These are phyloP conservation scores for Euzophera pinguis DNA, from an alignment of 2,888 invertebrate genomes.

Conservation along the genomic window DNA sequence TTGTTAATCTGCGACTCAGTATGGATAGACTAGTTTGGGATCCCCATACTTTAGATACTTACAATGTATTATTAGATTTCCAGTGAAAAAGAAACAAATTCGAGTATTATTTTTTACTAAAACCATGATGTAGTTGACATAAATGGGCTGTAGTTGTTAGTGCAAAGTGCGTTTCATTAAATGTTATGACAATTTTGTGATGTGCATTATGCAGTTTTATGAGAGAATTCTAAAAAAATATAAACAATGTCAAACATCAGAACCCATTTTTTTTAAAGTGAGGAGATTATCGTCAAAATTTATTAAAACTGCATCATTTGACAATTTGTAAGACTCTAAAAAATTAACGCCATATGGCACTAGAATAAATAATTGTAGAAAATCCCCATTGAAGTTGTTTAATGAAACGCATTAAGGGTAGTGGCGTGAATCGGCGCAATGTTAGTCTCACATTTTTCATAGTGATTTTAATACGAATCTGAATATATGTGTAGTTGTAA, in stretches of 20 bases:
- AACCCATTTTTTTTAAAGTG: too few relatives aligned
- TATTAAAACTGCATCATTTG: neutral
- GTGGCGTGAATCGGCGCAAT: conserved; percentile 40
- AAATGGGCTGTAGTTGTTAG: conserved; percentile 18
- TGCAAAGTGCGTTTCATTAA: conserved; percentile 22
- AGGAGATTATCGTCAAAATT: too few relatives aligned
- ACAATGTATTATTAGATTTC: conserved; percentile 13
- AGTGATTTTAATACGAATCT: conserved; percentile 34
- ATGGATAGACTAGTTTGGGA: conserved; percentile 2
- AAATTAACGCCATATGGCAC: neutral
- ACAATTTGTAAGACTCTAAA: neutral
- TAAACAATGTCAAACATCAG: too few relatives aligned
- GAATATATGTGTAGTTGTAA: conserved; percentile 37
- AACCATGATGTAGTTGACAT: neutral
- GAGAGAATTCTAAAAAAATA: too few relatives aligned
- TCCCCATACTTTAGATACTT: neutral
- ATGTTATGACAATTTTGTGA: neutral
- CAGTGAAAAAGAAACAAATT: conserved; percentile 22
- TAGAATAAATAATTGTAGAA: neutral
- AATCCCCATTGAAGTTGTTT: neutral
- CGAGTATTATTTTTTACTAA: conserved; percentile 6
- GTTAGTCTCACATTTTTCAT: conserved; percentile 22
- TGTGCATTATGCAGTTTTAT: too few relatives aligned
- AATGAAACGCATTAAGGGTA: conserved; percentile 19
- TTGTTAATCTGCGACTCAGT: conserved; percentile 9